Percentiles rank a stretch among this genome's conserved stretches.
These are phyloP conservation scores for Amphiprion clarkii DNA, from an alignment of 2,797 vertebrate species.

Conservation along the genomic window DNA sequence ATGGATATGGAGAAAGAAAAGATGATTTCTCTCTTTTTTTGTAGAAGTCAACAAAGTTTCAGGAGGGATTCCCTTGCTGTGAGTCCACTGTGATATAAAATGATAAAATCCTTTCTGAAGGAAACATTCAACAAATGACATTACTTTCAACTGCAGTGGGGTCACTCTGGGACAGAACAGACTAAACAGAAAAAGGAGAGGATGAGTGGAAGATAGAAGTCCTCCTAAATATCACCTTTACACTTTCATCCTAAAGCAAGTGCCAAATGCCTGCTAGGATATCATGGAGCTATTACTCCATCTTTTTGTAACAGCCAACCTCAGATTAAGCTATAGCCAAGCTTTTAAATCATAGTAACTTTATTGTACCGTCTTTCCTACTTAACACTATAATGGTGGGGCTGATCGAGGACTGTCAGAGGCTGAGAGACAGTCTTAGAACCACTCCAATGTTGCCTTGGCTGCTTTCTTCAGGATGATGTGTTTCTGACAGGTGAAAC, in stretches of 20 bases:
- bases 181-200: neutral
- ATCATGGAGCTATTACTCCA: neutral
- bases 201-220: neutral
- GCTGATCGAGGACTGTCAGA: too few relatives aligned
- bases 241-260: conserved; percentile 4
- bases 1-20: conserved; percentile 26
- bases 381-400: too few relatives aligned
- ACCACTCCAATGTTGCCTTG: too few relatives aligned
- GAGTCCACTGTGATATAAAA: conserved; percentile 19
- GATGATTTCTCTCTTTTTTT: neutral
- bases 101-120: conserved; percentile 22
- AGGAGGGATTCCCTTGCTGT: neutral
- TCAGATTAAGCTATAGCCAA: neutral
- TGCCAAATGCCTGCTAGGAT: neutral
- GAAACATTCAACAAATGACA: conserved; percentile 6
- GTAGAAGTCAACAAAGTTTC: conserved; percentile 13
- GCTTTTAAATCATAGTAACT: neutral
- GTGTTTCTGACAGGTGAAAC: too few relatives aligned
- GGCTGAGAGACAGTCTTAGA: too few relatives aligned
- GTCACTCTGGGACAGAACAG: conserved; percentile 8
- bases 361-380: too few relatives aligned
- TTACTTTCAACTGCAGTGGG: neutral
- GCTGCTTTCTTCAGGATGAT: too few relatives aligned
- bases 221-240: conserved; percentile 4
- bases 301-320: neutral